A percentile compares a stretch with the other conserved stretches of the same genome.
These are phyloP conservation scores for Microcebus murinus DNA, from an alignment of 2,113 vertebrate species.

Conservation along the genomic window DNA sequence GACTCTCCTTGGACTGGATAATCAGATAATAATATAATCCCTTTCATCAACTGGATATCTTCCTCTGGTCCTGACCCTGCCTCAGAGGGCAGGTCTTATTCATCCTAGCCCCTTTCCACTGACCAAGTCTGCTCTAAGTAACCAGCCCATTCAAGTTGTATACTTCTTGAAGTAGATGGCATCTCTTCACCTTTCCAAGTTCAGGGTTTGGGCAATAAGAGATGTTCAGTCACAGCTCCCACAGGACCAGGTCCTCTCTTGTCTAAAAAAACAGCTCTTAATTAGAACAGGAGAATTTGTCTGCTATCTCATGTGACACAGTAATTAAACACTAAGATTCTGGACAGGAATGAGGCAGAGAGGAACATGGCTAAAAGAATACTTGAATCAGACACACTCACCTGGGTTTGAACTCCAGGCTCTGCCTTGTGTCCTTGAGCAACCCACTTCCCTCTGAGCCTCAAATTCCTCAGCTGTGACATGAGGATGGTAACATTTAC, in stretches of 20 bases:
- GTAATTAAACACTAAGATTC: not conserved
- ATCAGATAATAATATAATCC: not conserved
- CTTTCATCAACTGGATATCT: not conserved
- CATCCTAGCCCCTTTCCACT: not conserved
- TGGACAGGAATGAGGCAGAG: not conserved
- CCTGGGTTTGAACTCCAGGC: not conserved
- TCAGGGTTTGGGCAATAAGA: not conserved
- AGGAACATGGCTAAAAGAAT: not conserved
- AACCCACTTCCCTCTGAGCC: not conserved
- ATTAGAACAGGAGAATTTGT: not conserved
- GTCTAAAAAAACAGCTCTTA: not conserved
- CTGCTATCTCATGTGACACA: not conserved
- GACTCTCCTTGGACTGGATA: not conserved
- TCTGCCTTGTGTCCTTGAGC: not conserved
- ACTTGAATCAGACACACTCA: not conserved
- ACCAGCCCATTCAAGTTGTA: not conserved
- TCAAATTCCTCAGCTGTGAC: not conserved
- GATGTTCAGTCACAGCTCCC: not conserved
- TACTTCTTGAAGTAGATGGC: not conserved
- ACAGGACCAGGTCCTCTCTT: not conserved
- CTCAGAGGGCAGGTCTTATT: not conserved
- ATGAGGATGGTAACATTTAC: not conserved
- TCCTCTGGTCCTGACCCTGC: not conserved
- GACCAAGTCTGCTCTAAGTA: not conserved
- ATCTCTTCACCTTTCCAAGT: not conserved